These are phyloP conservation scores for Boloria selene DNA, from an alignment of 2,888 invertebrate species.

Conservation along the genomic window DNA sequence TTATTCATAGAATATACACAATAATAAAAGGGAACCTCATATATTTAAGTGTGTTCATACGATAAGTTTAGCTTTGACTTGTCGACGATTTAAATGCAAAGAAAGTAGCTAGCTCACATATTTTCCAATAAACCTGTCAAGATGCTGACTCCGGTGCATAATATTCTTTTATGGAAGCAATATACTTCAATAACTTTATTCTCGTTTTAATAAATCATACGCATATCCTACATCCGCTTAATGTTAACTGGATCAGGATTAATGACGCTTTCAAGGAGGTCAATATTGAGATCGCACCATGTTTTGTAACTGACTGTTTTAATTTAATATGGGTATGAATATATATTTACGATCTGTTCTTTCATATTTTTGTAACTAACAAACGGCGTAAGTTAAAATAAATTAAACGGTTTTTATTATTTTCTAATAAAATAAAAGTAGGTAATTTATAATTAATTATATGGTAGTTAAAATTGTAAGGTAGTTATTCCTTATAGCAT, in stretches of 20 bases:
- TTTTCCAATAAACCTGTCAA: conserved; percentile 60
- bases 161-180: conserved; percentile 30
- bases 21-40: conserved; percentile 5
- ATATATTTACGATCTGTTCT: no score
- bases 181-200: conserved; percentile 33
- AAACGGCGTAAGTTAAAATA: no score
- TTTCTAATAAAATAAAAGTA: no score
- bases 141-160: conserved; percentile 48
- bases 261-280: conserved; percentile 5
- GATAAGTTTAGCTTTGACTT: conserved; percentile 43
- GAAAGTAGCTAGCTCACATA: conserved; percentile 54
- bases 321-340: not conserved
- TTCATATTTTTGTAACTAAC: no score
- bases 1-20: conserved; percentile 5
- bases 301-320: not conserved
- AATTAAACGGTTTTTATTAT: no score
- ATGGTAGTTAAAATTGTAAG: no score
- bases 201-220: conserved; percentile 26
- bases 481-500: no score
- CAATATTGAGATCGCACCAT: not conserved
- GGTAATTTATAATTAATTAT: no score
- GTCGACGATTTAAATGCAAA: conserved; percentile 69
- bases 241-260: conserved; percentile 14
- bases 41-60: conserved; percentile 33
- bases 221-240: conserved; percentile 23